phyloP scores from a whole-genome alignment of 2,113 vertebrate genomes.

The Strix uralensis region DNA sequence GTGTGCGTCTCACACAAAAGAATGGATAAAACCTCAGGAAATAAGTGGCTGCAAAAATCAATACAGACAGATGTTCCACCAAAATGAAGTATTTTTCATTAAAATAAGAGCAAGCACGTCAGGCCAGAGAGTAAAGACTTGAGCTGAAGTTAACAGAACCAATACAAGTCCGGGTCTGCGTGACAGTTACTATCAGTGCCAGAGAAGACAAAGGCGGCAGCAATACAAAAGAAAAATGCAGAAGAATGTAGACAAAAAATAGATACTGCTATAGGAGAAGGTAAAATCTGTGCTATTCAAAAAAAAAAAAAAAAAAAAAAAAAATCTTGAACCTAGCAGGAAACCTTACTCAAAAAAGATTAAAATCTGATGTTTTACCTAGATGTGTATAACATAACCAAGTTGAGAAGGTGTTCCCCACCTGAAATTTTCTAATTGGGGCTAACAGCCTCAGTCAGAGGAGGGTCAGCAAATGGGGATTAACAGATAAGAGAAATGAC shows the following conservation, averaged over 20 bases:
- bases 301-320: background rate
- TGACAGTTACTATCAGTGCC: background rate
- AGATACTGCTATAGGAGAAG: background rate
- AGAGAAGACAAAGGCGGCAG: background rate
- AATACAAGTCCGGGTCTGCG: background rate
- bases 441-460: background rate
- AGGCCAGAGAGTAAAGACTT: background rate
- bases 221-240: background rate
- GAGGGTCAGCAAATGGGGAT: background rate
- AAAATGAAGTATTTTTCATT: slow-evolving; percentile 40
- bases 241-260: background rate
- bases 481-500: background rate
- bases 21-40: slow-evolving; percentile 17
- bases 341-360: background rate
- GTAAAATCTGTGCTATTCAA: background rate
- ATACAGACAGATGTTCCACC: slow-evolving; percentile 4
- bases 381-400: background rate
- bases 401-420: background rate
- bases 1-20: background rate
- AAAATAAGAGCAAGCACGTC: background rate
- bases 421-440: background rate
- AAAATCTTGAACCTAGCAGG: background rate
- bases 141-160: slow-evolving; percentile 18
- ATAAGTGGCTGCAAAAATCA: slow-evolving; percentile 18
- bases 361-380: background rate